These are phyloP conservation scores for Bacillus rossius DNA, from an alignment of 1,140 invertebrate genomes.

Conservation along the genomic window DNA sequence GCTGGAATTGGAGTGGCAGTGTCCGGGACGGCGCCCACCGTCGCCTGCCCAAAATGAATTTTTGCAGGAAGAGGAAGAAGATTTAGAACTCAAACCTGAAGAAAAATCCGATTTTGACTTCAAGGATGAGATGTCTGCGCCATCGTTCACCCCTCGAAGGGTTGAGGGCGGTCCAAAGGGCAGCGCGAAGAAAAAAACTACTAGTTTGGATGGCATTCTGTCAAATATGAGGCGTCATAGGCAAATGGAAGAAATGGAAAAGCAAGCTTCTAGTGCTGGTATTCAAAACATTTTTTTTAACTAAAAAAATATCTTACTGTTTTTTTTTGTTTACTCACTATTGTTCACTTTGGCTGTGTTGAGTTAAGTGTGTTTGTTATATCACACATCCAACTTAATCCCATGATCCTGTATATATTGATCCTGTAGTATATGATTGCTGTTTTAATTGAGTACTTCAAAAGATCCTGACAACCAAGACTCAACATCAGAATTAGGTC, in stretches of 20 bases:
- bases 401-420: too few relatives aligned
- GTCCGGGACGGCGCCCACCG: constrained; percentile 35
- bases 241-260: constrained; percentile 24
- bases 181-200: constrained; percentile 43
- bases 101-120: constrained; percentile 42
- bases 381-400: too few relatives aligned
- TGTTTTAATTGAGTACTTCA: too few relatives aligned
- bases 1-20: constrained; percentile 36
- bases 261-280: constrained; percentile 1
- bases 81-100: constrained; percentile 24
- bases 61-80: constrained; percentile 10
- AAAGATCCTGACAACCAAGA: too few relatives aligned
- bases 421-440: too few relatives aligned
- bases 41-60: constrained; percentile 23
- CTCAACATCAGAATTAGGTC: too few relatives aligned
- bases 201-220: constrained; percentile 40
- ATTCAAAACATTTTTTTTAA: too few relatives aligned
- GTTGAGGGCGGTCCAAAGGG: constrained; percentile 29
- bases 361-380: too few relatives aligned
- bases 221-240: constrained; percentile 41
- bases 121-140: constrained; percentile 33
- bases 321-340: too few relatives aligned
- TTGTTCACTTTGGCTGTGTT: too few relatives aligned
- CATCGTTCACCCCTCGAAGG: constrained; percentile 23
- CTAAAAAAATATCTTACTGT: too few relatives aligned